Evolutionary conservation across 2,113 vertebrate genomes (phyloP).

Genomic region (Numida meleagris): DNA sequence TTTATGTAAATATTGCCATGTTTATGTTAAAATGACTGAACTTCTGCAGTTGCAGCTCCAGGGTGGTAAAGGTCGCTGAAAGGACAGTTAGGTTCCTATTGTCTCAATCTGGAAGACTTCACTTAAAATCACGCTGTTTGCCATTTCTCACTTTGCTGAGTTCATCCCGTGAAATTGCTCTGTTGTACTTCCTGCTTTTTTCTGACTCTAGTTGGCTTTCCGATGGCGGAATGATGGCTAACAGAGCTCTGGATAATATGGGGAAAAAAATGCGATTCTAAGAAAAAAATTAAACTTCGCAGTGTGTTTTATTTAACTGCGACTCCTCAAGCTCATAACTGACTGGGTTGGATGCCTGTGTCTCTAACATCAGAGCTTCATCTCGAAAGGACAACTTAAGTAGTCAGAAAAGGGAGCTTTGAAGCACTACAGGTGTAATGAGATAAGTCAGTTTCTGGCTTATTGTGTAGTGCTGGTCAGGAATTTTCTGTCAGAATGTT

Average conservation of each 20-base stretch:
- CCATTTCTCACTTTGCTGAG: not conserved
- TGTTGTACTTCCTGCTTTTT: not conserved
- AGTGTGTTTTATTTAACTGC: not conserved
- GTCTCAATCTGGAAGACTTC: not conserved
- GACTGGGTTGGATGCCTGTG: not conserved
- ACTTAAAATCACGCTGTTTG: not conserved
- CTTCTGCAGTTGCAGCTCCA: not conserved
- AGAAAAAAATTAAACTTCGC: not conserved
- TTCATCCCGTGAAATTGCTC: not conserved
- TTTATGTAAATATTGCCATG: conserved; percentile 10
- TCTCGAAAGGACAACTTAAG: conserved; percentile 27
- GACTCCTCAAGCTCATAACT: not conserved
- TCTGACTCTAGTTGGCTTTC: not conserved
- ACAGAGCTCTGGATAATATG: not conserved
- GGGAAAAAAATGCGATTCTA: not conserved
- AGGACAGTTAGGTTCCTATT: not conserved
- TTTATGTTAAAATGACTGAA: conserved; percentile 27
- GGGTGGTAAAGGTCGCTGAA: not conserved
- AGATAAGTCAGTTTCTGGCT: conserved; percentile 27
- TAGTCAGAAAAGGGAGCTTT: not conserved
- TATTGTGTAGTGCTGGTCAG: conserved; percentile 3
- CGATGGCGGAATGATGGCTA: not conserved
- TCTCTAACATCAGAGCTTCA: not conserved
- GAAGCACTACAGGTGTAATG: conserved; percentile 9
- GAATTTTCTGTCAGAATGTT: conserved; percentile 54